Percentiles rank a stretch among this genome's conserved stretches.
These are phyloP conservation scores for human (Homo sapiens) DNA, from an alignment of 2,113 vertebrate genomes.

Conservation along the genomic window GRCh38 chr7:153716501-153717000, in stretches of 20 bases:
- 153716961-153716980: background rate
- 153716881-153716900: background rate
- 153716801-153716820: background rate
- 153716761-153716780: conserved; percentile 6
- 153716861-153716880: background rate
- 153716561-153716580: background rate
- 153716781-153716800: background rate
- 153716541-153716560: background rate
- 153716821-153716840: background rate
- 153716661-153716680: background rate
- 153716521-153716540: background rate
- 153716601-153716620: background rate
- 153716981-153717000: background rate
- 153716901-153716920: too few relatives aligned
- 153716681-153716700: background rate
- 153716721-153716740: background rate
- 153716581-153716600: background rate
- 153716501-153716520: background rate
- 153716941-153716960: background rate
- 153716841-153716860: background rate
- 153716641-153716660: background rate
- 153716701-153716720: background rate
- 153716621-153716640: background rate
- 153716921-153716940: accelerated
- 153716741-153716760: background rate